phyloP scores from a whole-genome alignment of 2,888 invertebrate genomes.

The Drosophila histrio region DNA sequence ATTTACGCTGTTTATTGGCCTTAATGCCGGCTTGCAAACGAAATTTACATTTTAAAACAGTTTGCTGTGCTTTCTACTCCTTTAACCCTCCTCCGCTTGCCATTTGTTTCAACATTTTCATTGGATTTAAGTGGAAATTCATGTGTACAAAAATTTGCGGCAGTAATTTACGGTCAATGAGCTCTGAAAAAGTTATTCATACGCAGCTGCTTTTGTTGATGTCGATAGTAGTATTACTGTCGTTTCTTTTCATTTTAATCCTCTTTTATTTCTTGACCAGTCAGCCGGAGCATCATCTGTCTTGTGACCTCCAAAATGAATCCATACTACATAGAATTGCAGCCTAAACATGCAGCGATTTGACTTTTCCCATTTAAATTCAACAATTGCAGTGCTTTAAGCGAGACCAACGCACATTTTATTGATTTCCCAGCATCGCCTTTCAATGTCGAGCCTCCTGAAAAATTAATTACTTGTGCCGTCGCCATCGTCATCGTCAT shows the following conservation, averaged over 20 bases:
- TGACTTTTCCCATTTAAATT: not conserved
- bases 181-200: slow-evolving; percentile 60
- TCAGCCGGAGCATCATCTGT: not conserved
- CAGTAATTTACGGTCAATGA: slow-evolving; percentile 73
- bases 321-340: not conserved
- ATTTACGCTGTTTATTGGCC: slow-evolving; percentile 78
- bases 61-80: slow-evolving; percentile 61
- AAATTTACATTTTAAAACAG: slow-evolving; percentile 79
- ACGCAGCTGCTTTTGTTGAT: slow-evolving; percentile 40
- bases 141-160: slow-evolving; percentile 76
- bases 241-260: not conserved
- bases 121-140: slow-evolving; percentile 79
- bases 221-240: slow-evolving; percentile 17
- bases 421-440: slow-evolving; percentile 61
- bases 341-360: not conserved
- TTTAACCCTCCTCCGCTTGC: slow-evolving; percentile 33
- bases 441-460: slow-evolving; percentile 50
- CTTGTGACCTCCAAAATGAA: slow-evolving; percentile 8
- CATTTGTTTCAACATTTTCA: slow-evolving; percentile 77
- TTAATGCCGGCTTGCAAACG: slow-evolving; percentile 75
- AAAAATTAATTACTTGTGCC: slow-evolving; percentile 49
- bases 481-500: not conserved
- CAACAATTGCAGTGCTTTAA: slow-evolving; percentile 17
- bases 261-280: slow-evolving; percentile 6
- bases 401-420: slow-evolving; percentile 23